Evolutionary conservation across 2,888 invertebrate genomes (phyloP), one percentile per base, ranked within the genome.

Genomic region (Pherbina coryleti): DNA sequence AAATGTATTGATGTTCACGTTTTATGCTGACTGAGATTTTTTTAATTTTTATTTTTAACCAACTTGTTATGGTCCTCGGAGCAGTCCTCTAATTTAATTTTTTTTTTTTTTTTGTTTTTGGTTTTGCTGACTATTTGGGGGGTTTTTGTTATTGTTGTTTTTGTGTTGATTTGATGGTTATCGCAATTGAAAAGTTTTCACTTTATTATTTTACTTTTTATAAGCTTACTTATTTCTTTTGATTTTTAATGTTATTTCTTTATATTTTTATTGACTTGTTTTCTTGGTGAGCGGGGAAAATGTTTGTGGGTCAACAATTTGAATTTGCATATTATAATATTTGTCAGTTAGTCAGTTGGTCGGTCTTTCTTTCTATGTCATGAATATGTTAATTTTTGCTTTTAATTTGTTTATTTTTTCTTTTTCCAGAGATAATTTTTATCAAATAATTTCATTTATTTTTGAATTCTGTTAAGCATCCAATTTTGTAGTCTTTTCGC

Each of bases 1-100:
- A 87, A n/a, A n/a, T 86, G 87, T 87, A 87, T 87, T 87, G 87
- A 85, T 87, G 85, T 86, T 87, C 67, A 72, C 78, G 55, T 80
- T 78, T 53, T 78, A 71, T 71, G 76, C 67, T 14, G 9, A 66
- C 62, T 14, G 62, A 72, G 64, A 37, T 66, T 19, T 37, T 73
- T 78, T 72, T 75, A 28, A 25, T 11, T 28, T 25, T 60, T 28
- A 4, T 60, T n/a, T 14, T 19, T 60, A 14, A 28, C 25, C 9
- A 4, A 11, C 25, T 62, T 19, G 62, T 19, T 14, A 25, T 31
- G 22, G 49, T 69, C 69, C 34, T 37, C 37, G 2, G 22, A 19
- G 28, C 49, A 25, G 28, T 25, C 51, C 69, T 69, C 28, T 69
- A 69, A 69, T 69, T 69, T 69, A 51, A 69, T 69, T 69, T 51